Conservation (phyloP, 2,113 vertebrate genomes). For the Mustela lutreola region DNA sequence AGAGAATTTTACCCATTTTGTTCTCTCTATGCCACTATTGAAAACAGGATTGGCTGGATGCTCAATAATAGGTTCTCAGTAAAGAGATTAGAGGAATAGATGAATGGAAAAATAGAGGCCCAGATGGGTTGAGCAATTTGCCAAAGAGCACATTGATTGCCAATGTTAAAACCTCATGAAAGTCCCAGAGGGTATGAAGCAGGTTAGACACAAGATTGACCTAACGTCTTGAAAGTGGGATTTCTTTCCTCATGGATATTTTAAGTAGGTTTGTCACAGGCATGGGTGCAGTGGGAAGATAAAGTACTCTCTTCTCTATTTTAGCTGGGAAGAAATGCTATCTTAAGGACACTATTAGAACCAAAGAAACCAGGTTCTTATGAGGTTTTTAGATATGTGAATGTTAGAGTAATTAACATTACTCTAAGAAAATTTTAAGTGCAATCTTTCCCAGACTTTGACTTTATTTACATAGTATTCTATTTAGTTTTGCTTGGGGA, state of each 20-base stretch:
- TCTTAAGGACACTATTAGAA: not conserved
- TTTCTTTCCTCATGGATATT: not conserved
- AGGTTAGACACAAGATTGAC: not conserved
- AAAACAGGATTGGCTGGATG: not conserved
- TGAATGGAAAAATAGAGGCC: not conserved
- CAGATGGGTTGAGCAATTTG: not conserved
- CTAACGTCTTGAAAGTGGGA: not conserved
- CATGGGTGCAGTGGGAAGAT: not conserved
- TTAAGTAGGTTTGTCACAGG: not conserved
- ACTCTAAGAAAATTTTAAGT: not conserved
- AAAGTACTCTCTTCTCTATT: not conserved
- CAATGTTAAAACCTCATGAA: not conserved
- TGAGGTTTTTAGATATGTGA: not conserved
- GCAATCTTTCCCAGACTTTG: not conserved
- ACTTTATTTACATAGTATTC: not conserved
- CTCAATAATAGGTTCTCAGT: not conserved
- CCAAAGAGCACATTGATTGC: not conserved
- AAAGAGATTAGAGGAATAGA: not conserved
- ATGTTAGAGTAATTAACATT: not conserved
- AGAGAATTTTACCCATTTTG: not conserved
- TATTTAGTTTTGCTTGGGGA: not conserved
- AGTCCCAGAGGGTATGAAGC: not conserved
- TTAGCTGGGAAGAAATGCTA: not conserved
- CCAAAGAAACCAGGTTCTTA: not conserved
- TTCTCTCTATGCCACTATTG: not conserved